Conservation (phyloP, 2,797 vertebrate species). For the Poeciliopsis infans region DNA sequence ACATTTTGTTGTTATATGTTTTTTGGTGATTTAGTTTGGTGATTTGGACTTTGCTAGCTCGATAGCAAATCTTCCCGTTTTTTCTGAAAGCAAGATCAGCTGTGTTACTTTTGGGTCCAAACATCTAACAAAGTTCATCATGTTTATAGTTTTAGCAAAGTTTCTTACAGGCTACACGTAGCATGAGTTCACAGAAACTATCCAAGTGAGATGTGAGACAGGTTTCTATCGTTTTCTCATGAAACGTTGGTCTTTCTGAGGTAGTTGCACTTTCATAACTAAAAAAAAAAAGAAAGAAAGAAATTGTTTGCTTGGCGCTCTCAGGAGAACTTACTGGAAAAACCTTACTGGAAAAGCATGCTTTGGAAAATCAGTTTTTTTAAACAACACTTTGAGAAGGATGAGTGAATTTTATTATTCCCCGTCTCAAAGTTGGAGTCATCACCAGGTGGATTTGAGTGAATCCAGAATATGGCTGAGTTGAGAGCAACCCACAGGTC, state of each 20-base stretch:
- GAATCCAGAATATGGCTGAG: neutral
- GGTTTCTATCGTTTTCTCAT: neutral
- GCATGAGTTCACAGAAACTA: neutral
- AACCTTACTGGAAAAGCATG: neutral
- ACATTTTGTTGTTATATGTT: no score
- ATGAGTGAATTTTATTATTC: slow-evolving; percentile 2
- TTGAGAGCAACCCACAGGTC: neutral
- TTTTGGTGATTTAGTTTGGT: no score
- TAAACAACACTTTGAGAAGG: neutral
- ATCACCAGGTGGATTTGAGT: neutral
- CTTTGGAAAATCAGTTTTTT: neutral
- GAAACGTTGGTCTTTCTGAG: neutral
- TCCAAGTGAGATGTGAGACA: neutral
- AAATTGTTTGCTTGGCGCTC: neutral
- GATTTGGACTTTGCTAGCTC: neutral
- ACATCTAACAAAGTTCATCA: neutral
- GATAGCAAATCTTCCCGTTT: neutral
- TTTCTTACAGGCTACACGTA: neutral
- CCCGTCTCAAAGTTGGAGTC: neutral
- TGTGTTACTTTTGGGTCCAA: neutral
- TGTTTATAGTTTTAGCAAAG: neutral
- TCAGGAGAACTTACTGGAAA: neutral
- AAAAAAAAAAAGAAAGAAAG: neutral
- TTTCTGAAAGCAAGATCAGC: neutral
- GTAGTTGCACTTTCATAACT: neutral